These are phyloP conservation scores for Gymnosoma rotundatum DNA, from an alignment of 2,888 invertebrate genomes.

Conservation along the genomic window DNA sequence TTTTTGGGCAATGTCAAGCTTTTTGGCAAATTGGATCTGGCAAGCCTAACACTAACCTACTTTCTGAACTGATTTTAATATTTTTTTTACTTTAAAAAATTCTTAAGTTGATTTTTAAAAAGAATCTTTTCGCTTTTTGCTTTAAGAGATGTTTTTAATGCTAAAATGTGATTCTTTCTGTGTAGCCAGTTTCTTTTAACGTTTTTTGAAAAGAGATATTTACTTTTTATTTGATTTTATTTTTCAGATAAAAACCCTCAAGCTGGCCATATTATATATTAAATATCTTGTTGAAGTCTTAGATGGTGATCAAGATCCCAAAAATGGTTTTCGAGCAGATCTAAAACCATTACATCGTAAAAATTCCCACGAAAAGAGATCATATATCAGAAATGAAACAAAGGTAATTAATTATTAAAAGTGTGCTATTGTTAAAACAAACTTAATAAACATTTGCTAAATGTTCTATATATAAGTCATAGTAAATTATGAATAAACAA, in stretches of 20 bases:
- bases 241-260: slow-evolving; percentile 94
- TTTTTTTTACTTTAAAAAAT: too few species aligned
- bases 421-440: neutral
- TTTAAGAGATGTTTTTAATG: too few species aligned
- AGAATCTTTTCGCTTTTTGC: too few species aligned
- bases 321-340: slow-evolving; percentile 94
- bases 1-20: too few species aligned
- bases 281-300: slow-evolving; percentile 95
- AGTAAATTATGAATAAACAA: slow-evolving; percentile 1
- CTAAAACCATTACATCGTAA: slow-evolving; percentile 84
- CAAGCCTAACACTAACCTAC: too few species aligned
- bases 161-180: too few species aligned
- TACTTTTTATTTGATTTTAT: neutral
- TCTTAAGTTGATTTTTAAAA: too few species aligned
- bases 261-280: slow-evolving; percentile 96
- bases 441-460: neutral
- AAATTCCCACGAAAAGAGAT: slow-evolving; percentile 78
- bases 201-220: too few species aligned
- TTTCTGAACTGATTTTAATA: too few species aligned
- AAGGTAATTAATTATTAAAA: slow-evolving; percentile 73
- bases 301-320: slow-evolving; percentile 92
- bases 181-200: too few species aligned
- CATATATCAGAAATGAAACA: slow-evolving; percentile 77
- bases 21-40: too few species aligned
- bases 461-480: neutral